Evolutionary conservation across 2,113 vertebrate genomes (phyloP).

Genomic region (Barnardius zonarius): DNA sequence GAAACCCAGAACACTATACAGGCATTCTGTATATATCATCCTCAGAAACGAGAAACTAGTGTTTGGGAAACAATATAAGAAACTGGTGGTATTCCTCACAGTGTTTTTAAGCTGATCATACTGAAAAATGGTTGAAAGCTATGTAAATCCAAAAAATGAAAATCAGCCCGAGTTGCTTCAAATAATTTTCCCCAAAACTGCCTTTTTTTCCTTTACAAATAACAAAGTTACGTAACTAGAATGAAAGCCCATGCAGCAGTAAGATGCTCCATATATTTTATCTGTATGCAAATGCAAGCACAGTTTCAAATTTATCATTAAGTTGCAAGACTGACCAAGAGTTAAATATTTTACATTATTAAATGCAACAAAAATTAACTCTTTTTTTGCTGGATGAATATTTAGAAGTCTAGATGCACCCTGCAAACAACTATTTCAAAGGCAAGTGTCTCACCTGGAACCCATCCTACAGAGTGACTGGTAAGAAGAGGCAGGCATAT

Average conservation of each 20-base stretch:
- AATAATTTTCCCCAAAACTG: neutral
- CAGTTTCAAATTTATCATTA: neutral
- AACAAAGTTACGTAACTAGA: neutral
- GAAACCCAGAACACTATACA: neutral
- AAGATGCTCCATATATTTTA: neutral
- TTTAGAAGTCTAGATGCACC: neutral
- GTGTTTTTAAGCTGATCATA: neutral
- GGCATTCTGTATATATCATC: neutral
- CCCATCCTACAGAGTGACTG: conserved; percentile 94
- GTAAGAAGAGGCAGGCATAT: conserved; percentile 95
- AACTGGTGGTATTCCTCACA: neutral
- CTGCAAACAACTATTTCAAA: neutral
- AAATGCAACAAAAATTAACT: neutral
- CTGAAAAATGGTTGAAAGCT: neutral
- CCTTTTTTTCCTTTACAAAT: neutral
- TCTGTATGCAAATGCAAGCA: neutral
- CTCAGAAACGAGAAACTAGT: neutral
- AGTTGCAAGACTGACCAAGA: neutral
- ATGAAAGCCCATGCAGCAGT: neutral
- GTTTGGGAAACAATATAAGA: neutral
- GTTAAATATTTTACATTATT: neutral
- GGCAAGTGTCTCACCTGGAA: conserved; percentile 83
- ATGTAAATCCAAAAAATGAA: neutral
- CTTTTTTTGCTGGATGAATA: neutral
- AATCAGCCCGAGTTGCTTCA: neutral